Percentiles rank a stretch among this genome's conserved stretches.
phyloP scores from a whole-genome alignment of 2,797 vertebrate genomes.

The Sebastes alutus region DNA sequence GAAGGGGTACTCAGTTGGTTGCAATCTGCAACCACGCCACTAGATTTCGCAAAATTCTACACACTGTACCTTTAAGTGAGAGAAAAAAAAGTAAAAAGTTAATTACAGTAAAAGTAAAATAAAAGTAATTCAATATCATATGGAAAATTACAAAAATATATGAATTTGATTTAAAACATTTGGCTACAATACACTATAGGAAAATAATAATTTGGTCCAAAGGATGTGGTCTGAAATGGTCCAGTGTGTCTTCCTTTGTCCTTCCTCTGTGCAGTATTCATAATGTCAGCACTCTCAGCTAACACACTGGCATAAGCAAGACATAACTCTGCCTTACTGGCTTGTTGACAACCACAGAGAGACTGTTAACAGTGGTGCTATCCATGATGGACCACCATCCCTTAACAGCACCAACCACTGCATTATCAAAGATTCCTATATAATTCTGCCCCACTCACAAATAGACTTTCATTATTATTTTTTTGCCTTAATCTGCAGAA shows the following conservation, averaged over 20 bases:
- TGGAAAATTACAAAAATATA: background rate
- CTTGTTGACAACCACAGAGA: background rate
- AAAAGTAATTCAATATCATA: background rate
- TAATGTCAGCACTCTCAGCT: slow-evolving; percentile 40
- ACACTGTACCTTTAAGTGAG: background rate
- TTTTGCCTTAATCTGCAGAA: background rate
- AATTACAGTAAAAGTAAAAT: background rate
- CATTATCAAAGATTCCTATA: background rate
- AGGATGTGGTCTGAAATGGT: background rate
- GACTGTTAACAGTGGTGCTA: background rate
- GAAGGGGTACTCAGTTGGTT: too few species aligned
- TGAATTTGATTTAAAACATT: background rate
- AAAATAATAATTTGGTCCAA: background rate
- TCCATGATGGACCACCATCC: background rate
- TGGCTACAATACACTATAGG: background rate
- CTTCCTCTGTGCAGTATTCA: slow-evolving; percentile 4
- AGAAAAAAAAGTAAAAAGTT: background rate
- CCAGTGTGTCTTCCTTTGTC: background rate
- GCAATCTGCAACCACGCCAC: too few species aligned
- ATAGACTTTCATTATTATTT: background rate
- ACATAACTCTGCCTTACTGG: background rate
- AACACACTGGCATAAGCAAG: background rate
- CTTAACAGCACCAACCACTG: background rate
- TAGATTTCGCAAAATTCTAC: too few species aligned
- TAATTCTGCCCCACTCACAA: background rate